Conservation (phyloP, 2,888 invertebrate genomes). For the Cremastinae sp. region DNA sequence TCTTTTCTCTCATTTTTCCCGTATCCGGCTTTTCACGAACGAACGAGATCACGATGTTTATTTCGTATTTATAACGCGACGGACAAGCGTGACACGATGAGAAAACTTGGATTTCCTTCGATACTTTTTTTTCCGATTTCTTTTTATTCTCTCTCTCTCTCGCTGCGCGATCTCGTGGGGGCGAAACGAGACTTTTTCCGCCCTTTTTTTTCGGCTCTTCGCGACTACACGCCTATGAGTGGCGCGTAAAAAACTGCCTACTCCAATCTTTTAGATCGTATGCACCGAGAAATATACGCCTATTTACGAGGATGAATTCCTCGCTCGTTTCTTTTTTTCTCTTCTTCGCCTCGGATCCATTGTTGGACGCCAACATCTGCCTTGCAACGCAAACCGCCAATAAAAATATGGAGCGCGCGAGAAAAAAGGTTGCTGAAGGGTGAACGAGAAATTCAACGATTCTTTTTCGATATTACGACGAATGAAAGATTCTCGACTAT, state of each 20-base stretch:
- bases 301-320: constrained; percentile 36
- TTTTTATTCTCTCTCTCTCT: constrained; percentile 3
- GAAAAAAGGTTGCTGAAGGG: constrained; percentile 37
- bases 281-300: constrained; percentile 66
- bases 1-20: constrained; percentile 32
- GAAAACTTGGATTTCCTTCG: constrained; percentile 37
- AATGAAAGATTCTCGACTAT: not conserved
- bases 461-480: not conserved
- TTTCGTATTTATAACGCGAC: constrained; percentile 14
- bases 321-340: constrained; percentile 28
- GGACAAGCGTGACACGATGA: constrained; percentile 30
- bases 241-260: constrained; percentile 63
- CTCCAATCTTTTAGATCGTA: constrained; percentile 75
- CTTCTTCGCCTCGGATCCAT: constrained; percentile 61
- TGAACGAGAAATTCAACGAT: constrained; percentile 30
- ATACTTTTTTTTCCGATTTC: constrained; percentile 22
- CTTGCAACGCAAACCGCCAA: constrained; percentile 79
- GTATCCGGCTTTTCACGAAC: constrained; percentile 48
- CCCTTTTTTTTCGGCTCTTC: constrained; percentile 36
- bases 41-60: constrained; percentile 46
- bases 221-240: constrained; percentile 16
- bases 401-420: constrained; percentile 72
- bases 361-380: constrained; percentile 77
- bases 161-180: not conserved
- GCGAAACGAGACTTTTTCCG: not conserved